Evolutionary conservation across 2,797 vertebrate species (phyloP), one percentile per base, ranked within the genome.

Genomic region (Aplochiton taeniatus): DNA sequence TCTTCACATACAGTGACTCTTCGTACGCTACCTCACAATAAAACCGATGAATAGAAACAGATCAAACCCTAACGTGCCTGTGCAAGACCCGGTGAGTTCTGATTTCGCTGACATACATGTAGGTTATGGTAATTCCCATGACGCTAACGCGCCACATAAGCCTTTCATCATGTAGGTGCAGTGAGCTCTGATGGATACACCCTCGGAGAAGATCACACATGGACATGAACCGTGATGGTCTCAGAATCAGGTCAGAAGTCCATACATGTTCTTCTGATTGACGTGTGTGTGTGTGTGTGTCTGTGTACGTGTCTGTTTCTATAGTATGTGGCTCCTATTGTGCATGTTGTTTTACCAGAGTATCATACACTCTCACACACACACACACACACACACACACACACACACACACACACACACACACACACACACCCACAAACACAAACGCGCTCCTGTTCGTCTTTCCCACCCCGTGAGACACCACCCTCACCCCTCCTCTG

Each of bases 381-480:
- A 20, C 52, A 64, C 43, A 64, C 52, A 31, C 41, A 17, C 8
- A 46, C 62, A 46, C 16, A 17, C 48, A 46, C 42, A 54, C 52
- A 55, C 62, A 47, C 52, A 20, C 52, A 64, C 43, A 64, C 48
- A 51, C 48, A 51, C 48, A 62, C 43, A 51, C 48, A 53, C 50
- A 20, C 41, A 65, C 18, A 46, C 66, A 75, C 58, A 70, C 19
- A 73, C 42, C 62, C 19, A 53, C 48, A 64, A 45, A 65, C 65
- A 75, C 61, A 70, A 45, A 55, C 41, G 14, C 12, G 1, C 18
- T 4, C 17, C 41, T 16, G 47, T 51, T 8, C 12, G 17, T 51
- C 74, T 63, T 72, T 60, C 50, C 46, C 63, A 77, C 72, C 81
- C 82, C 86, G 81, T 77, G 80, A 77, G 69, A 74, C 71, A 75